A percentile compares a stretch with the other conserved stretches of the same genome.
Evolutionary conservation across 2,888 invertebrate genomes (phyloP).

Genomic region (Polymixis lichenea): DNA sequence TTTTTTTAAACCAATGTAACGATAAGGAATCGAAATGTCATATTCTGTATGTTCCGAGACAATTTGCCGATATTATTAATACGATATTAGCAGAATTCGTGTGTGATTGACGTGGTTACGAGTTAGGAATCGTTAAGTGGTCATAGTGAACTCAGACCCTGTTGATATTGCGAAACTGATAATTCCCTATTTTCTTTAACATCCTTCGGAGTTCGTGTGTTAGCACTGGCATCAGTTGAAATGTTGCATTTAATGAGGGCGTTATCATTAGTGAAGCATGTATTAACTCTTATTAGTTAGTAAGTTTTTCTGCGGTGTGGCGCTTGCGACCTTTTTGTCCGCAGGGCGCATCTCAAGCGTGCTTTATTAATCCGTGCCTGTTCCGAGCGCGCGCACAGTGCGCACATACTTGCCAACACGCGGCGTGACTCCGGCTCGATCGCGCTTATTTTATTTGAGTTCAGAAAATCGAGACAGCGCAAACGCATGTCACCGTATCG

Average conservation of each 20-base stretch:
- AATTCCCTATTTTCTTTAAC: neutral
- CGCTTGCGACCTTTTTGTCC: slow-evolving; percentile 14
- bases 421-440: neutral
- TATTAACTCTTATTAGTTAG: neutral
- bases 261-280: neutral
- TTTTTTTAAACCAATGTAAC: too few relatives aligned
- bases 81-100: too few relatives aligned
- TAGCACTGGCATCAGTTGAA: neutral
- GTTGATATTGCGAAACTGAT: neutral
- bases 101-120: too few relatives aligned
- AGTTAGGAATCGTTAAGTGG: too few relatives aligned
- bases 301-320: neutral
- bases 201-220: neutral
- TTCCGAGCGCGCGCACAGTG: slow-evolving; percentile 24
- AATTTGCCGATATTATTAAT: too few relatives aligned
- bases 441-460: neutral
- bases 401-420: neutral
- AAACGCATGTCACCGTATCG: neutral
- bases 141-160: too few relatives aligned
- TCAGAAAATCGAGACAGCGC: neutral
- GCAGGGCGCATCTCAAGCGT: neutral
- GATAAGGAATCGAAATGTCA: too few relatives aligned
- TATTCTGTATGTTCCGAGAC: too few relatives aligned
- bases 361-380: slow-evolving; percentile 31
- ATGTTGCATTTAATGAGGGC: neutral